Conservation (phyloP, 2,888 invertebrate genomes). For the Xylophagus ater region DNA sequence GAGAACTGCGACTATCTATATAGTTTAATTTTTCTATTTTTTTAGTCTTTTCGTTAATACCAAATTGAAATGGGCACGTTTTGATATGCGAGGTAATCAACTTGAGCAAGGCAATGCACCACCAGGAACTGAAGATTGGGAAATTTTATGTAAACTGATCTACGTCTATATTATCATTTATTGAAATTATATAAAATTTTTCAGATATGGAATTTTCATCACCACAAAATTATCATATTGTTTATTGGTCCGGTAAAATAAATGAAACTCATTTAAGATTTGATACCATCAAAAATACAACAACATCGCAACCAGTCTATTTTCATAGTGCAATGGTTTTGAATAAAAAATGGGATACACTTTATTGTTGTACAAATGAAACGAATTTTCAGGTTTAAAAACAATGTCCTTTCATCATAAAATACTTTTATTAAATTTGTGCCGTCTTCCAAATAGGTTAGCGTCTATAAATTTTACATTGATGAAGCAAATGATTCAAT, state of each 20-base stretch:
- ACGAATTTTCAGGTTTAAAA: constrained; percentile 52
- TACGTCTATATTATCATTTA: background rate
- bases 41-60: constrained; percentile 62
- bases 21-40: background rate
- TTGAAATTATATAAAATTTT: constrained; percentile 16
- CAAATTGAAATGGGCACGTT: constrained; percentile 61
- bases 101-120: constrained; percentile 48
- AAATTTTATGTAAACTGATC: constrained; percentile 50
- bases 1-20: background rate
- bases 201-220: constrained; percentile 60
- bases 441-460: constrained; percentile 19
- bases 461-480: constrained; percentile 25
- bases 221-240: constrained; percentile 54
- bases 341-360: constrained; percentile 50
- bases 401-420: background rate
- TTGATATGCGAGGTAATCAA: constrained; percentile 65
- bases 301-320: constrained; percentile 22
- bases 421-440: background rate
- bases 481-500: constrained; percentile 23
- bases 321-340: constrained; percentile 50
- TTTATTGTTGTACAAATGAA: constrained; percentile 60
- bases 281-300: constrained; percentile 43
- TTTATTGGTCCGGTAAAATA: constrained; percentile 73
- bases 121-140: constrained; percentile 53
- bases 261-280: constrained; percentile 63